phyloP scores from a whole-genome alignment of 2,888 invertebrate species.

The Cosmia pyralina region DNA sequence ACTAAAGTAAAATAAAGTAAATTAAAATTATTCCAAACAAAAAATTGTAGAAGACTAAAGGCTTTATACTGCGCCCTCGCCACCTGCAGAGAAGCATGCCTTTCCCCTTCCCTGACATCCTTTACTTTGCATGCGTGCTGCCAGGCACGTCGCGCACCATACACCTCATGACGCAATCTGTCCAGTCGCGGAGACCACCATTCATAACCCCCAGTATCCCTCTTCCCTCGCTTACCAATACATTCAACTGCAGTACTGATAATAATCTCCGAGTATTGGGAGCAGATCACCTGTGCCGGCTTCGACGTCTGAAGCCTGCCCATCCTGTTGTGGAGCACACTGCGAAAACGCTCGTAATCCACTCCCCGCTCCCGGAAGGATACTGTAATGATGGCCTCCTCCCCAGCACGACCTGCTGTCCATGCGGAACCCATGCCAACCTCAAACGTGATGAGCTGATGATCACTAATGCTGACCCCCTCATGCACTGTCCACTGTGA shows the following conservation, averaged over 20 bases:
- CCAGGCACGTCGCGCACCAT: slow-evolving; percentile 11
- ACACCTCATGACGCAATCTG: not conserved
- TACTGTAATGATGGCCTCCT: fast-evolving
- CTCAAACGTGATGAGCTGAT: slow-evolving; percentile 49
- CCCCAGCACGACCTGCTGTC: not conserved
- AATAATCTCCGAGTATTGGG: no score
- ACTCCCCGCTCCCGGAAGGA: slow-evolving; percentile 18
- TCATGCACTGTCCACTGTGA: slow-evolving; percentile 55
- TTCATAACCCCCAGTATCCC: slow-evolving; percentile 12
- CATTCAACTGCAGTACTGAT: fast-evolving
- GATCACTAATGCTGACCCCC: slow-evolving; percentile 55
- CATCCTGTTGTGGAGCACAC: not conserved
- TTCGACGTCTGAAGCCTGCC: not conserved
- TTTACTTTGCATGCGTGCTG: not conserved
- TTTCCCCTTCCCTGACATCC: not conserved
- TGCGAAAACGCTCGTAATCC: slow-evolving; percentile 2
- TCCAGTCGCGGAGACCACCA: slow-evolving; percentile 46
- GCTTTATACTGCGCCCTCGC: not conserved
- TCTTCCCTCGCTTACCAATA: not conserved
- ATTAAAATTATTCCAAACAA: no score
- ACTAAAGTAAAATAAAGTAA: no score
- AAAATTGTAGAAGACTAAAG: no score
- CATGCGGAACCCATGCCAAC: not conserved
- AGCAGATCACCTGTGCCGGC: no score
- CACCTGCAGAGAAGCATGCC: fast-evolving